Evolutionary conservation across 2,888 invertebrate species (phyloP), one percentile per base, ranked within the genome.

Genomic region (Brachynemurus nebulosus): DNA sequence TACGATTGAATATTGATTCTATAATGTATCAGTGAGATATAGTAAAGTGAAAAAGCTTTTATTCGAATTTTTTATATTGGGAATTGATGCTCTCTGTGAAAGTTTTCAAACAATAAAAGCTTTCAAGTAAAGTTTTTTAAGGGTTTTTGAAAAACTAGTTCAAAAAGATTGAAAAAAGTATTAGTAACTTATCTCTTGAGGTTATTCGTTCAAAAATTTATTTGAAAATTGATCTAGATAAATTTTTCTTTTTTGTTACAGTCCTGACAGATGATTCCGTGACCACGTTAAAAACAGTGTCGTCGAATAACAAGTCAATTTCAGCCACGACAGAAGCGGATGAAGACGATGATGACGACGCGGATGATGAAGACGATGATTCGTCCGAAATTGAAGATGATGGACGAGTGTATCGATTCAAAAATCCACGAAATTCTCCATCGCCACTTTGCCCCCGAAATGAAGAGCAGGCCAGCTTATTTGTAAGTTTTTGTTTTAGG

Each of bases 381-480:
- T 65, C 62, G 18, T 59, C 72, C 2, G 77, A 77, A 55, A 77
- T 78, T 2, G 84, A 85, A 50, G 86, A 86, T 54, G 86, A 86
- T 56, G 80, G 85, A 2, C 71, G 83, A 25, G 75, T 86, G 38
- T 89, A 88, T 66, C 18, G 42, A 2, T 42, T 42, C 19, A 89
- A 89, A 64, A 89, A 89, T 67, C 89, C 89, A 0, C 68, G 89
- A 52, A 89, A 89, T 62, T 88, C 86, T 0, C 89, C 89, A 4
- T 88, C 88, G 7, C 82, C 81, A 1, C 74, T 80, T 56, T 90
- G 90, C 55, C 90, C 90, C 0, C 64, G 90, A 25, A 86, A 89
- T 58, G 89, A 89, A 57, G 83, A 84, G 54, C 86, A 86, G 60
- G 89, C 89, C 23, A 79, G 81, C 1, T 64, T 86, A 44, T 65